Evolutionary conservation across 30 jellyfish, hydroid and myxozoan genomes (phyloP), one percentile per base, ranked within the genome.

Genomic region (Catostylus mosaicus): DNA sequence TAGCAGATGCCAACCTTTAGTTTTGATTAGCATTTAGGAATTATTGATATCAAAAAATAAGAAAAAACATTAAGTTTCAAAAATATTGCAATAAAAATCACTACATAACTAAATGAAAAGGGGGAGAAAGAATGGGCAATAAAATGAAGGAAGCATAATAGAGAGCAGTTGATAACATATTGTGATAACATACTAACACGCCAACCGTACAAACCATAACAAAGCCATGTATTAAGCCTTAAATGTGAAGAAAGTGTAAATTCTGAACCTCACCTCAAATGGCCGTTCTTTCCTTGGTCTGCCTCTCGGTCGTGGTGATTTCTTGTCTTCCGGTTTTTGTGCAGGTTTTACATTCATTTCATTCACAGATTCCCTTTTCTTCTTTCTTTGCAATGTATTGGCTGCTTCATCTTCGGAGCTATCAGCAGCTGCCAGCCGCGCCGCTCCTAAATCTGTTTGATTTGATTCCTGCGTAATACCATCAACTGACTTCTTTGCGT

Each of bases 321-420:
- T 31, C 37, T 30, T 27, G 63, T 27, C 27, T 30, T 52, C 46
- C 18, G 27, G 73, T 12, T 11, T 33, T 12, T 50, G 61, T 0
- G 84, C 75, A 14, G 78, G 20, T 27, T 24, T 50, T 24, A 19
- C 29, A 56, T 23, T 12, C 30, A 57, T 47, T 14, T 26, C 51
- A 26, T 24, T 31, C 2, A 31, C 45, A 22, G 88, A 19, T 8
- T 27, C 67, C 2, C 78, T 36, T 51, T 37, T 66, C 34, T 24
- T 54, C 56, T 57, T 66, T 47, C 91, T 46, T 81, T 81, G 91
- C 37, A 81, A 66, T 7, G 84, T 81, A 31, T 48, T 50, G 27
- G 60, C 66, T 47, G 91, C 84, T 26, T 81, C 91, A 24, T 81
- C 91, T 12, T 81, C 91, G 2, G 91, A 67, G 19, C 84, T 64